Base-by-base conservation (phyloP, 2,113 vertebrate genomes). In the Gambusia holbrooki region DNA sequence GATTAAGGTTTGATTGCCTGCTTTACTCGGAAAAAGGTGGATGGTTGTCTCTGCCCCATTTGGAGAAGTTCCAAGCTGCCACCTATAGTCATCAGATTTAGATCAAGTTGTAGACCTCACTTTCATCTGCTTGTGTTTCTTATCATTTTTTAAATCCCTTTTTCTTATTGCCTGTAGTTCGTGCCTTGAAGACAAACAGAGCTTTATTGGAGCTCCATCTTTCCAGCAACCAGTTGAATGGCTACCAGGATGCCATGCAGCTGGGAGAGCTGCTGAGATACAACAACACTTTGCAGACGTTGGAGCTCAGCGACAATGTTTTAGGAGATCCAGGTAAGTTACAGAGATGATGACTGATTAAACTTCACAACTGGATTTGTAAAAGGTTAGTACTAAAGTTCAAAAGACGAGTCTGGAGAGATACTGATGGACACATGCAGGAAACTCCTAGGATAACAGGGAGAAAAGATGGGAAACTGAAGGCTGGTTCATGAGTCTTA, bases 161-260 rank as follows among this genome's bases (percentile, higher is more conserved):
- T 60, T 15, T 61, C 17, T 72, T 84, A 28, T 62, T 82, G 32
- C n/a, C 62, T 68, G 1, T 65, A 95, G 94, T 93, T 29, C 83
- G 89, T 22, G 85, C 92, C 14, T 84, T 95, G 71, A 95, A 90
- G 89, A 82, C 80, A 28, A 95, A 95, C 83, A 54, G 65, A 25
- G 42, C 82, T 27, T 71, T 95, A 64, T 83, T 68, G 67, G 92
- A 95, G 81, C 93, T 95, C 30, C 88, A 92, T 80, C 88, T 95
- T 1, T 75, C 82, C 74, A 80, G 89, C 89, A 95, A 95, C 81
- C 77, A 84, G 45, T 88, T 95, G 63, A 95, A 94, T 85, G 88
- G 93, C 77, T 93, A 89, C 89, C 94, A 95, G 84, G 94, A 95
- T 22, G 87, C 94, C 51, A 87, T 95, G 87, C 92, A 95, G 69